Conservation (phyloP, 2,113 vertebrate genomes). For the Haplochromis vanheusdeni region DNA sequence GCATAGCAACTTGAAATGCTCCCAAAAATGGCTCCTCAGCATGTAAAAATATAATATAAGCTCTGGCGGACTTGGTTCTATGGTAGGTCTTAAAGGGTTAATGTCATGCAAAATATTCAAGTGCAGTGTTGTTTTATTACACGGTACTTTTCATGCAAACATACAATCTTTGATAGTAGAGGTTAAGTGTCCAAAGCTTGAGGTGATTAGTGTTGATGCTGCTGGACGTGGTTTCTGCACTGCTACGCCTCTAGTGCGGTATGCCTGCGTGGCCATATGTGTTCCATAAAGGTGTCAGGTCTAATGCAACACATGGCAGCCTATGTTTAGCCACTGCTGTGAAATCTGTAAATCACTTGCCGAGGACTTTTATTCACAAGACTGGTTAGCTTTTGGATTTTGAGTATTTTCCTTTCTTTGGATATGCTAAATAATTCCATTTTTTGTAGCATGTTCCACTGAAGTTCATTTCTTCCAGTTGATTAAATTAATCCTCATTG, state of each 20-base stretch:
- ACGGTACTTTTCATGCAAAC: neutral
- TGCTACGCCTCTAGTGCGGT: neutral
- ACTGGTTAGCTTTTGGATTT: neutral
- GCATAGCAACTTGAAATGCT: no score
- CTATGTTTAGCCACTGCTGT: constrained; percentile 6
- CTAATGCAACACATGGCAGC: constrained; percentile 31
- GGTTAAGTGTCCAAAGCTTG: constrained; percentile 8
- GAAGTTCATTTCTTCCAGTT: neutral
- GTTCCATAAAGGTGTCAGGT: constrained; percentile 55
- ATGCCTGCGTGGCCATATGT: constrained; percentile 35
- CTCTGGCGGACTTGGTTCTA: no score
- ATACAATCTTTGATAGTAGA: neutral
- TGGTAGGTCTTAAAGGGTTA: no score
- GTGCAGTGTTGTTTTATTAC: neutral
- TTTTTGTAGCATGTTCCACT: neutral
- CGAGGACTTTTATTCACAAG: neutral
- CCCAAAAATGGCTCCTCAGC: no score
- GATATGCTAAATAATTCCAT: neutral
- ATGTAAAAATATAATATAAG: no score
- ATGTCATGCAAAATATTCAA: neutral
- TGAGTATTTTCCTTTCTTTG: neutral
- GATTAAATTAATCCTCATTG: neutral
- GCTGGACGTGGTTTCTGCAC: constrained; percentile 1
- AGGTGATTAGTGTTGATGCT: constrained; percentile 31
- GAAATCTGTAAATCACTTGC: neutral